phyloP scores from a whole-genome alignment of 2,797 vertebrate species.

The Orestias chungarensis region DNA sequence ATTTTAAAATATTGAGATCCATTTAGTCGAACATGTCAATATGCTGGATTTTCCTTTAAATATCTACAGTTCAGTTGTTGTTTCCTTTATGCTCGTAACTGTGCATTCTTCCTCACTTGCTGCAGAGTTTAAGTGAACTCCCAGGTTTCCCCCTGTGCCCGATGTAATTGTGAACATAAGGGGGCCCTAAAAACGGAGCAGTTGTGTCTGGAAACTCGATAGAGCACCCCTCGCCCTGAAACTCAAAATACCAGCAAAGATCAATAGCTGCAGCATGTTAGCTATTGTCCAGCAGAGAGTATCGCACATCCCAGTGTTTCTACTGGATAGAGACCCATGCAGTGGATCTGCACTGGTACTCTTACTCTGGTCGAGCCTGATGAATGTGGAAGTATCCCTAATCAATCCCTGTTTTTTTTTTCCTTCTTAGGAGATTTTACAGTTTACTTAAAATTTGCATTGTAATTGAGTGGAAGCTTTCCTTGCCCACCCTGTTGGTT shows the following conservation, averaged over 20 bases:
- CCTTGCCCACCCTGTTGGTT: too few species aligned
- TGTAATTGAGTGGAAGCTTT: too few species aligned
- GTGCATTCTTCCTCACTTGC: conserved; percentile 1
- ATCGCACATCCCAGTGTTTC: conserved; percentile 17
- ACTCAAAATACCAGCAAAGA: conserved; percentile 82
- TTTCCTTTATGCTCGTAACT: background rate
- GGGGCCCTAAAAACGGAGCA: conserved; percentile 63
- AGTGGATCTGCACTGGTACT: conserved; percentile 13
- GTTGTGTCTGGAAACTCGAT: conserved; percentile 81
- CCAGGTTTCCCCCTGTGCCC: conserved; percentile 12
- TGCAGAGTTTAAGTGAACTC: conserved; percentile 16
- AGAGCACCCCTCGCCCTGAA: conserved; percentile 75
- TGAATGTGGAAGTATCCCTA: background rate
- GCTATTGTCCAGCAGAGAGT: conserved; percentile 72
- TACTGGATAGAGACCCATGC: conserved; percentile 58
- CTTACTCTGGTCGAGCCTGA: conserved; percentile 12
- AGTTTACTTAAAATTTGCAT: too few species aligned
- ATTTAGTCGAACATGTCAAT: background rate
- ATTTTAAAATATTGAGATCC: background rate
- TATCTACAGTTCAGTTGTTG: background rate
- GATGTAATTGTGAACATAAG: conserved; percentile 37
- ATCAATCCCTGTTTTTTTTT: too few species aligned
- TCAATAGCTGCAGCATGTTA: conserved; percentile 84
- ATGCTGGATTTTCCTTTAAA: background rate
- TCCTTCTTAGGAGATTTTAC: too few species aligned